phyloP scores from a whole-genome alignment of 2,888 invertebrate species.

The Cybosia mesomella region DNA sequence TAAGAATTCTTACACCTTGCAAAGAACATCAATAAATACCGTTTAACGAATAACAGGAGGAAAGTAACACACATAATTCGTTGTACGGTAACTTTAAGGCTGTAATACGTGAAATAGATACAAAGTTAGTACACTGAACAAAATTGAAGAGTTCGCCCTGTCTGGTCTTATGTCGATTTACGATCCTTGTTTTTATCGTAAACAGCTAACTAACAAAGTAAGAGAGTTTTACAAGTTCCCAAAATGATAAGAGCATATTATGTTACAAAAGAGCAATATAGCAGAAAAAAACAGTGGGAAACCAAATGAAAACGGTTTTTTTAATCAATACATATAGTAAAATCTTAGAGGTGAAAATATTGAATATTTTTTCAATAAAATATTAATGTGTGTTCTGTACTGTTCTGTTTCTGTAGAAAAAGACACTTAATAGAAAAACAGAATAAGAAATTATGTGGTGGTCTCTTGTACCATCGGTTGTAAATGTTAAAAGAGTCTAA shows the following conservation, averaged over 20 bases:
- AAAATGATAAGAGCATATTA: background rate
- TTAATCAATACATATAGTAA: too few relatives aligned
- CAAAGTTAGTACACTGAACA: constrained; percentile 55
- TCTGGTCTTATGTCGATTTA: constrained; percentile 55
- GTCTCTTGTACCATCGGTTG: background rate
- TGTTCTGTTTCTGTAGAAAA: too few relatives aligned
- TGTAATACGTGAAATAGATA: constrained; percentile 60
- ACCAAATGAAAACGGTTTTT: too few relatives aligned
- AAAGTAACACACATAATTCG: constrained; percentile 48
- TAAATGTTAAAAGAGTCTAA: background rate
- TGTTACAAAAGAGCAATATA: background rate
- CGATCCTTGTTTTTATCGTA: constrained; percentile 53
- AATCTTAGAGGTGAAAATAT: too few relatives aligned
- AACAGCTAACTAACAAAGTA: constrained; percentile 34
- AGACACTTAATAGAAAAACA: too few relatives aligned
- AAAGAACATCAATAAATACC: constrained; percentile 33
- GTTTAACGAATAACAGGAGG: constrained; percentile 37
- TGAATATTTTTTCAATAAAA: too few relatives aligned
- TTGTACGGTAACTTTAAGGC: constrained; percentile 48
- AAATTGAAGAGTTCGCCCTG: constrained; percentile 52
- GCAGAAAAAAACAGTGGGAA: background rate
- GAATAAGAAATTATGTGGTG: background rate
- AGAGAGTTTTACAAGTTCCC: constrained; percentile 6
- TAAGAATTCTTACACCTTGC: constrained; percentile 1
- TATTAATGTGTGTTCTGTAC: too few relatives aligned